Evolutionary conservation across 2,888 invertebrate species (phyloP), one percentile per base, ranked within the genome.

Genomic region (Lucinisca nassula): DNA sequence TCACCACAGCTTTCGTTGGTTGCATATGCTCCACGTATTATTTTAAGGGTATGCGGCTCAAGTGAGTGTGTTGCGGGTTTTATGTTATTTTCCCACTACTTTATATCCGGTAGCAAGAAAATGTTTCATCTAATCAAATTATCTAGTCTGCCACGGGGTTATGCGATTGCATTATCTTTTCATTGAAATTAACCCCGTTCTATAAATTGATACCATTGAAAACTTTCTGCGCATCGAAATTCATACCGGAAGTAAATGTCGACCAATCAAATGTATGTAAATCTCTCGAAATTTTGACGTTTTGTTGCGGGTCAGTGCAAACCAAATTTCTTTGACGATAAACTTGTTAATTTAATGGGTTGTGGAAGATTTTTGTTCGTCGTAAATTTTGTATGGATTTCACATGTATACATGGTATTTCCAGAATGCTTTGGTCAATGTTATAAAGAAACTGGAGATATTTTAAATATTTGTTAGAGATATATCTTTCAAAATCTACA

Each of bases 271-370:
- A 88, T 51, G 38, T 30, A 24, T 30, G 84, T 55, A 85, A 85
- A 79, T 79, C 79, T 79, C 51, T 79, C 73, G 85, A 81, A 88
- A 79, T 72, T 88, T 82, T 84, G 79, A 55, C 61, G 78, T 84
- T 49, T 76, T 37, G 73, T 27, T 17, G n/a, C 70, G 88, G 88
- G 82, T 88, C 88, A 88, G 61, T 79, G 88, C 49, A 79, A 88
- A 40, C 79, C 76, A 75, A 85, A 88, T 88, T 88, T 85, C 84
- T 82, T 76, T 88, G 74, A 73, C 70, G 88, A 88, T 88, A 82
- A 88, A 79, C 88, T 76, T 40, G 82, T 88, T 84, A 88, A 80
- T 72, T 84, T 79, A 88, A 88, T 88, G 88, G 79, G 30, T 82
- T 79, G 88, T 82, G 88, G 88, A 85, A 81, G 88, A 84, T 88